phyloP scores from a whole-genome alignment of 2,888 invertebrate genomes.

The Drosophila colorata region DNA sequence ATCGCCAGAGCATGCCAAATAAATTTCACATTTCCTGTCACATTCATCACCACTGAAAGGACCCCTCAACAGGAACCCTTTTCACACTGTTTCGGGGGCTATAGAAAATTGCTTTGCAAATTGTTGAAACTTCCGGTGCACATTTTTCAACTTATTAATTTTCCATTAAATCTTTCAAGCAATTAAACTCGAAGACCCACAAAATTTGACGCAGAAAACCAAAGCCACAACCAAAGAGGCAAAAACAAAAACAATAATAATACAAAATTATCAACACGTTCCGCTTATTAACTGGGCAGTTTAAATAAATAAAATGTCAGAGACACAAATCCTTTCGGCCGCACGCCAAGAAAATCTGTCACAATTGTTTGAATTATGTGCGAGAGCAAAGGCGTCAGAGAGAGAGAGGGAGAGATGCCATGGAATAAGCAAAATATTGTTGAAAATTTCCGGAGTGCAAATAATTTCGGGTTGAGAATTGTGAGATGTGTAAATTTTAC shows the following conservation, averaged over 20 bases:
- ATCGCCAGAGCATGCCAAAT: constrained; percentile 33
- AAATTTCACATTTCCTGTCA: constrained; percentile 53
- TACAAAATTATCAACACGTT: constrained; percentile 72
- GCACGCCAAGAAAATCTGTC: constrained; percentile 44
- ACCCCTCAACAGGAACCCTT: constrained; percentile 29
- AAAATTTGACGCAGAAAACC: constrained; percentile 28
- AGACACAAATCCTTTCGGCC: constrained; percentile 37
- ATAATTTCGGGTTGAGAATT: constrained; percentile 48
- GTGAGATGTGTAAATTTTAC: constrained; percentile 66
- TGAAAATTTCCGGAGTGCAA: constrained; percentile 57
- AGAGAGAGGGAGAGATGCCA: neutral
- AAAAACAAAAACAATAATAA: constrained; percentile 18
- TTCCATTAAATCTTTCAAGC: constrained; percentile 68
- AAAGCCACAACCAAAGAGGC: constrained; percentile 14
- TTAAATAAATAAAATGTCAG: constrained; percentile 58
- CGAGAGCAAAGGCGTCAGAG: constrained; percentile 2
- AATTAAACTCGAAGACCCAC: constrained; percentile 55
- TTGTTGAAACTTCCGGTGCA: constrained; percentile 52
- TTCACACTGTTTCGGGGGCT: constrained; percentile 20
- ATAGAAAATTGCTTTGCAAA: constrained; percentile 43
- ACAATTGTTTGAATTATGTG: constrained; percentile 55
- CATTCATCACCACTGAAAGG: constrained; percentile 43
- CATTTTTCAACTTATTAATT: constrained; percentile 74
- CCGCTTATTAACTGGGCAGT: constrained; percentile 69
- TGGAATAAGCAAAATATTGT: constrained; percentile 57